Conservation (phyloP, 2,113 vertebrate genomes). For the Cnemophilus loriae region DNA sequence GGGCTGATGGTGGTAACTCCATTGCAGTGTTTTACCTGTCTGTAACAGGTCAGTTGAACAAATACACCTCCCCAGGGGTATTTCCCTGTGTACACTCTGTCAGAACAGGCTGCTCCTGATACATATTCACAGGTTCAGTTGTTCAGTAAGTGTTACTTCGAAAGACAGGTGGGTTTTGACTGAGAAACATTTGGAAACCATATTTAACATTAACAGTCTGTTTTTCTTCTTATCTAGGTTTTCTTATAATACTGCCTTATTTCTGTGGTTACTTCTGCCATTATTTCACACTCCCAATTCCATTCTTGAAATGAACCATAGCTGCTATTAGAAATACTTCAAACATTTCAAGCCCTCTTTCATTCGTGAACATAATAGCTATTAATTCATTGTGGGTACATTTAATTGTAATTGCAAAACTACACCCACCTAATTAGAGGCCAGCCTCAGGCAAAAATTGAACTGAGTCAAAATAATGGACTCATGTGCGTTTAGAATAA, state of each 20-base stretch:
- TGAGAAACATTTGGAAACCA: neutral
- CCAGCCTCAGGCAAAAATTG: conserved; percentile 25
- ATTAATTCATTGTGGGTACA: conserved; percentile 23
- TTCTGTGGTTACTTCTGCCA: conserved; percentile 28
- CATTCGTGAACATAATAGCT: conserved; percentile 7
- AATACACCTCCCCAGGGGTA: neutral
- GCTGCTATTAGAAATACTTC: conserved; percentile 23
- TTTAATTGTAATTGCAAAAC: conserved; percentile 41
- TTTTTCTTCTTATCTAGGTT: neutral
- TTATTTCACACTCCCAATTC: conserved; percentile 16
- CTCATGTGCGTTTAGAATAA: conserved; percentile 30
- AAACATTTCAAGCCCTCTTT: conserved; percentile 9
- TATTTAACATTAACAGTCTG: neutral
- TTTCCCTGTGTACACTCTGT: rapidly evolving
- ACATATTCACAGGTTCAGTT: neutral
- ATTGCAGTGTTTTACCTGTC: neutral
- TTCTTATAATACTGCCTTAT: neutral
- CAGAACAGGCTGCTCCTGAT: neutral
- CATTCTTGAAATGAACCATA: conserved; percentile 39
- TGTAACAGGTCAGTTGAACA: neutral
- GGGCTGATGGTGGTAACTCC: neutral
- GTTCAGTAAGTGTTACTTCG: neutral
- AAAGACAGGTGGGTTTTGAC: neutral
- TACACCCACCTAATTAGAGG: conserved; percentile 45
- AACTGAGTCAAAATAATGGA: conserved; percentile 38